Base-by-base conservation (phyloP, 2,888 invertebrate species). In the Cryptophagus acutangulus region DNA sequence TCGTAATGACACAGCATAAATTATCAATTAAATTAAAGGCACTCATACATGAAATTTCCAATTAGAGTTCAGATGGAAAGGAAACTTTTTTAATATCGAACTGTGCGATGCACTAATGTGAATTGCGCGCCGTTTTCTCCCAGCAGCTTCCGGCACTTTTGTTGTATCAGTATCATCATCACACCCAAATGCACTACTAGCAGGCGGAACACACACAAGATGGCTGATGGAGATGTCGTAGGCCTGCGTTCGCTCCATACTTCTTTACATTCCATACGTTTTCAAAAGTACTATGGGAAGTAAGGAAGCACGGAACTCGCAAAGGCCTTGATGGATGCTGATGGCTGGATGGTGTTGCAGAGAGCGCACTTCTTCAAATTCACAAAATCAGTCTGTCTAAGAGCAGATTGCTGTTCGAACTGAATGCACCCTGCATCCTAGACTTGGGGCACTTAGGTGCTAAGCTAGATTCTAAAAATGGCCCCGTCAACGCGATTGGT, bases 201-300 rank as follows among this genome's bases (percentile, higher is more conserved):
- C n/a, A n/a, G n/a, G 26, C 20, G 9, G 9, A 20, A 20, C 6
- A 26, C 3, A 8, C 26, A n/a, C n/a, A 4, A 13, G n/a, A 8
- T 3, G 26, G 26, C n/a, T 3, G 3, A 3, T 6, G 26, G 26
- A 26, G 12, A 12, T 26, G 26, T 6, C 12, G 26, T n/a, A 13
- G 43, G 54, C 65, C 65, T 16, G 54, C 61, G 62, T 62, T 62
- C 76, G 83, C 84, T 85, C 87, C 87, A 87, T 87, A 90, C 89
- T 91, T 91, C 91, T 90, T 90, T 90, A 90, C 90, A 90, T 91
- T 91, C 90, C 90, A 90, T 90, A 90, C 74, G 81, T 79, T 73
- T n/a, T n/a, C 65, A 73, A 77, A 75, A 70, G 71, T 76, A 84
- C 84, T 89, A 88, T 88, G 88, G 87, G 86, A 87, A 87, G 87